A percentile compares a stretch with the other conserved stretches of the same genome.
These are phyloP conservation scores for Drosophila repletoides DNA, from an alignment of 1,140 invertebrate species.

Conservation along the genomic window DNA sequence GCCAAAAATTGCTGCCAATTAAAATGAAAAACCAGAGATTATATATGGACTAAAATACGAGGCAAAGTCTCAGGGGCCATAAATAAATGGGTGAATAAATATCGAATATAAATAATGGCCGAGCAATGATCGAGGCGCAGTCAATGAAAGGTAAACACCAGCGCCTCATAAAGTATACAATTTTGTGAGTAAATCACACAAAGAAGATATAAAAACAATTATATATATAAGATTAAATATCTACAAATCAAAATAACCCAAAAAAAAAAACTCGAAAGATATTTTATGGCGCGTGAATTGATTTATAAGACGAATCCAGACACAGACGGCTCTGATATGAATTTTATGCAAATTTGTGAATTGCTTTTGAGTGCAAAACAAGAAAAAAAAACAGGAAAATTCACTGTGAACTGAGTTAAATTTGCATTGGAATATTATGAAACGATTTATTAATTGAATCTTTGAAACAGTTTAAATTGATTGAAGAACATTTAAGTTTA, in stretches of 20 bases:
- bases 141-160: slow-evolving; percentile 45
- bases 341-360: slow-evolving; percentile 33
- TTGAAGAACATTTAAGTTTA: no score
- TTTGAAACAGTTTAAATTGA: no score
- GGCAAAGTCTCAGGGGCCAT: slow-evolving; percentile 8
- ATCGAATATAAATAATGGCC: slow-evolving; percentile 14
- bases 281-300: slow-evolving; percentile 57
- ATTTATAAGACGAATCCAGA: slow-evolving; percentile 53
- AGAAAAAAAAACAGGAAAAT: no score
- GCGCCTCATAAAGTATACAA: slow-evolving; percentile 19
- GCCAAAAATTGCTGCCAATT: slow-evolving; percentile 18
- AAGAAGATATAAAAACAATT: slow-evolving; percentile 12
- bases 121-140: slow-evolving; percentile 3
- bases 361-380: slow-evolving; percentile 1
- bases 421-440: no score
- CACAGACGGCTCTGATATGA: slow-evolving; percentile 15
- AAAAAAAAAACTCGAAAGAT: slow-evolving; percentile 7
- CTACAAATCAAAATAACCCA: slow-evolving; percentile 40
- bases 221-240: slow-evolving; percentile 56
- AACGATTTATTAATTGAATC: no score
- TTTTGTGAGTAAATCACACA: slow-evolving; percentile 43
- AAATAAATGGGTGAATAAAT: slow-evolving; percentile 10
- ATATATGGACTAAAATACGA: slow-evolving; percentile 1
- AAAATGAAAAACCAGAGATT: slow-evolving; percentile 10
- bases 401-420: no score